Evolutionary conservation across 2,888 invertebrate genomes (phyloP).

Genomic region (Andrena bucephala): DNA sequence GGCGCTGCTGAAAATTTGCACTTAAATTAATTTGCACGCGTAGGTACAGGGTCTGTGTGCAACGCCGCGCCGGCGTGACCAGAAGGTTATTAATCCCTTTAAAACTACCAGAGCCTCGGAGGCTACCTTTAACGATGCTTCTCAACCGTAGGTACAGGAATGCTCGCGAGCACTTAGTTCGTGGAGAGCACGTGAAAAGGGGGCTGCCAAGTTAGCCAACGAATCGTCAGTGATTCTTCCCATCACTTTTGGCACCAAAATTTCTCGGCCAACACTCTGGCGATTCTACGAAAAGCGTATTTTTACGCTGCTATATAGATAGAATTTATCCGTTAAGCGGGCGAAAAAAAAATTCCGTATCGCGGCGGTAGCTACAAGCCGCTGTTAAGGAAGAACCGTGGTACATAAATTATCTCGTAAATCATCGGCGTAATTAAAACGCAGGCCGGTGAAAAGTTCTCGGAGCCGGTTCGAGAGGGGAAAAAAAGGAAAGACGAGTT

Average conservation of each 20-base stretch:
- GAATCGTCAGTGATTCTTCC: too few species aligned
- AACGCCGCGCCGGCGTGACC: not conserved
- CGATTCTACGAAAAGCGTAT: not conserved
- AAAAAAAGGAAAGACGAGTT: conserved; percentile 1
- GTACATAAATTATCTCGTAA: conserved; percentile 25
- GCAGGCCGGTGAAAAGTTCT: not conserved
- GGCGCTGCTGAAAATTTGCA: conserved; percentile 2
- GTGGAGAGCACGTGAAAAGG: not conserved
- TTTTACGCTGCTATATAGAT: not conserved
- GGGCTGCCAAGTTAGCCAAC: too few species aligned
- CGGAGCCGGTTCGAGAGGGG: not conserved
- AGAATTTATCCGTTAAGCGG: not conserved
- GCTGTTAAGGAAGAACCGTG: not conserved
- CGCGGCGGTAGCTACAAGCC: not conserved
- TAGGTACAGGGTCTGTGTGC: not conserved
- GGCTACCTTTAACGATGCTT: not conserved
- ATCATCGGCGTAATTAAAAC: conserved; percentile 33
- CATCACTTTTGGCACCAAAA: too few species aligned
- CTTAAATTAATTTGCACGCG: conserved; percentile 4
- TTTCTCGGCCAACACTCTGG: too few species aligned
- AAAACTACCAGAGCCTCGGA: not conserved
- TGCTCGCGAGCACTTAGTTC: not conserved
- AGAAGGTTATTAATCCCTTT: conserved; percentile 3
- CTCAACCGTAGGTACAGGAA: not conserved
- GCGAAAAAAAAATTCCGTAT: not conserved